Evolutionary conservation across 2,797 vertebrate species (phyloP).

Genomic region (Bradypus variegatus): DNA sequence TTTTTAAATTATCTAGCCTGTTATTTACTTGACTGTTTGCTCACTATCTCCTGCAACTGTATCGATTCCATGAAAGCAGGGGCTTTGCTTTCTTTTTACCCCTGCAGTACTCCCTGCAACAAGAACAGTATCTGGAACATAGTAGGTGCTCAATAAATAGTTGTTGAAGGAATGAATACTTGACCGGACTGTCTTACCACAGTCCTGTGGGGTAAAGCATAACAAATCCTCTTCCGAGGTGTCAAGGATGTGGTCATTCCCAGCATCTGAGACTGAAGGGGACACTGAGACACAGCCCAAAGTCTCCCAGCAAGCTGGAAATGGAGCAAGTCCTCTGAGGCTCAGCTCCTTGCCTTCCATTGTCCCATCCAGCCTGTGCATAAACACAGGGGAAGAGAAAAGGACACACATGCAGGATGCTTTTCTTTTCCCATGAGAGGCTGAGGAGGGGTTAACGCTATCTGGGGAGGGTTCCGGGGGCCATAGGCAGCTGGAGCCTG

Average conservation of each 20-base stretch:
- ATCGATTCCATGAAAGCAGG: background rate
- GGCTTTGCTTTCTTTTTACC: background rate
- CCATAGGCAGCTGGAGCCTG: background rate
- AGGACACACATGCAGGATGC: fast-evolving
- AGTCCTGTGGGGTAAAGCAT: background rate
- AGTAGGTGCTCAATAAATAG: background rate
- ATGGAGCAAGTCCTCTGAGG: background rate
- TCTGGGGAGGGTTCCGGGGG: background rate
- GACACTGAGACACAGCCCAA: background rate
- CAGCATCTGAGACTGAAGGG: background rate
- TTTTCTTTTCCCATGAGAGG: background rate
- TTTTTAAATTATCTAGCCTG: background rate
- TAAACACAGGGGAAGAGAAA: background rate
- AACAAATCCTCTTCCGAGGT: background rate
- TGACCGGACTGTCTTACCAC: background rate
- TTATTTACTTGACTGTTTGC: background rate
- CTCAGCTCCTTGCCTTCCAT: background rate
- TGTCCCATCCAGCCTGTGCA: background rate
- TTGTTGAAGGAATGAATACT: background rate
- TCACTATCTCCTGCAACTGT: background rate
- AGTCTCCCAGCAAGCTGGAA: background rate
- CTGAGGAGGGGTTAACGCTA: background rate
- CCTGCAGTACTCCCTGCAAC: background rate
- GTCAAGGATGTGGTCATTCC: background rate
- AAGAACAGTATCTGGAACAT: background rate